Conservation (phyloP, 2,797 vertebrate genomes). For the Liparis tanakae region DNA sequence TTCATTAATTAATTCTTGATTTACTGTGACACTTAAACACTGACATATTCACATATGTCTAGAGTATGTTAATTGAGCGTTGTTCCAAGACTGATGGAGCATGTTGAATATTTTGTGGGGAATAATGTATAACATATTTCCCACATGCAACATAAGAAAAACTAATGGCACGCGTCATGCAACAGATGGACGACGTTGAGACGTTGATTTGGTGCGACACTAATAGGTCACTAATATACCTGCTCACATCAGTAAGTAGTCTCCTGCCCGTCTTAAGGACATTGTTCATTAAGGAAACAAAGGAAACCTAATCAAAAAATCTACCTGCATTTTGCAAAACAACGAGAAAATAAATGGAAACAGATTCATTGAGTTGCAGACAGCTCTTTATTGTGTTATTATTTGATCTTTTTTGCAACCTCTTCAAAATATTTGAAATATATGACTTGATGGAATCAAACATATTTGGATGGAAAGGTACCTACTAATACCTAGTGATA, state of each 20-base stretch:
- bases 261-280: not conserved
- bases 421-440: not conserved
- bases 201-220: not conserved
- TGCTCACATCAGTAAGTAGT: not conserved
- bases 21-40: not conserved
- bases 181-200: not conserved
- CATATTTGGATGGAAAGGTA: slow-evolving; percentile 6
- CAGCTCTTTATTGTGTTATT: slow-evolving; percentile 30
- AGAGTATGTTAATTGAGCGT: not conserved
- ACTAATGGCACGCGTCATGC: not conserved
- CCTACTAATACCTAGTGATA: not conserved
- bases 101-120: not conserved
- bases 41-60: not conserved
- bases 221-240: not conserved
- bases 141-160: slow-evolving; percentile 11
- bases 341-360: slow-evolving; percentile 10
- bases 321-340: not conserved
- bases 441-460: slow-evolving; percentile 18
- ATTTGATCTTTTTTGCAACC: slow-evolving; percentile 11
- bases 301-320: not conserved
- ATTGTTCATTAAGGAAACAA: slow-evolving; percentile 7
- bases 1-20: not conserved
- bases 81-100: slow-evolving; percentile 6
- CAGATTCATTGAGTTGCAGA: slow-evolving; percentile 18
- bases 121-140: not conserved